Percentiles rank a stretch among this genome's conserved stretches.
Conservation (phyloP, 2,888 invertebrate species). For the Hoplodrina blanda region DNA sequence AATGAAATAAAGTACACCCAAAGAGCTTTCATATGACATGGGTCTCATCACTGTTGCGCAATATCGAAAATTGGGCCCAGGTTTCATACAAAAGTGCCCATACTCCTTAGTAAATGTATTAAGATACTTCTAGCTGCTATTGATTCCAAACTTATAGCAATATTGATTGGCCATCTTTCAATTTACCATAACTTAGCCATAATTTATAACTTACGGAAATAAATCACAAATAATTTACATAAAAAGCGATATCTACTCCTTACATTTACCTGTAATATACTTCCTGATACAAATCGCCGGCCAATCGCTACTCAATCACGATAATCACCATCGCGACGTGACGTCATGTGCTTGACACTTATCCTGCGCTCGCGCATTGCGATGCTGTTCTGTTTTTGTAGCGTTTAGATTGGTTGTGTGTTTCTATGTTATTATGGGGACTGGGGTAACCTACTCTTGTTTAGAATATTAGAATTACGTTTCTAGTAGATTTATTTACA, state of each 20-base stretch:
- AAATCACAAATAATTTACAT: not conserved
- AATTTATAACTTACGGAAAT: constrained; percentile 17
- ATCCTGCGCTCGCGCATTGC: constrained; percentile 25
- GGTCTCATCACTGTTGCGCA: too few species aligned
- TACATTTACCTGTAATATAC: constrained; percentile 14
- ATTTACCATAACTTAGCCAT: not conserved
- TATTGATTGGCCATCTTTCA: too few species aligned
- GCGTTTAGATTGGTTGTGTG: constrained; percentile 12
- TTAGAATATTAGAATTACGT: not conserved
- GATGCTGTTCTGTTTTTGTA: constrained; percentile 28
- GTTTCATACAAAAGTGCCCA: too few species aligned
- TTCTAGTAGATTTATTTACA: not conserved
- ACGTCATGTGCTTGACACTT: constrained; percentile 55
- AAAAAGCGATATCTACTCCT: constrained; percentile 20
- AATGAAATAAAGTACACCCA: too few species aligned
- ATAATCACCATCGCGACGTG: constrained; percentile 35
- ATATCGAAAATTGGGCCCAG: too few species aligned
- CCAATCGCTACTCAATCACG: constrained; percentile 20
- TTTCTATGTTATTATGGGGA: not conserved
- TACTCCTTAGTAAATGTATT: too few species aligned
- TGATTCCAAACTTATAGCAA: not conserved
- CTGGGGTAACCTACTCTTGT: not conserved
- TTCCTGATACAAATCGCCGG: constrained; percentile 39
- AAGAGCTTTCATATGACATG: too few species aligned
- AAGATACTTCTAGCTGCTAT: too few species aligned